These are phyloP conservation scores for Cantharis flavilabris DNA, from an alignment of 2,888 invertebrate genomes.

Conservation along the genomic window DNA sequence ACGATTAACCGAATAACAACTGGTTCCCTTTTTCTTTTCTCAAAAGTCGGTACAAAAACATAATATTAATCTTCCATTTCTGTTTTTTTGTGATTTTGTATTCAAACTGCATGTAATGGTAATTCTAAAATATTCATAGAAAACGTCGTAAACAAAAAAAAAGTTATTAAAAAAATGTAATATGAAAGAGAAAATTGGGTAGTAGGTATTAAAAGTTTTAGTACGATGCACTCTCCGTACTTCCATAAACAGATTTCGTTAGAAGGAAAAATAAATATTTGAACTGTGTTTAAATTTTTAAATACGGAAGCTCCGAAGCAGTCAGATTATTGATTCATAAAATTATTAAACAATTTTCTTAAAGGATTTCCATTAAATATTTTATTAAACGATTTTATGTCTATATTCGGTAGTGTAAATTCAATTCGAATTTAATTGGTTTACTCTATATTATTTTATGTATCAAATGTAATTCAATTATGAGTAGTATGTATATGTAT, in stretches of 20 bases:
- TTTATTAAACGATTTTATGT: not conserved
- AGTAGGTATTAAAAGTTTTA: not conserved
- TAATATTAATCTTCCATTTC: too few relatives aligned
- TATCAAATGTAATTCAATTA: not conserved
- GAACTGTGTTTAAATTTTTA: not conserved
- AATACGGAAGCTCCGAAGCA: not conserved
- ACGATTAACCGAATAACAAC: too few relatives aligned
- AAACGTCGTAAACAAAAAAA: not conserved
- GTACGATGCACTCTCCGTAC: not conserved
- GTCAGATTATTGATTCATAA: not conserved
- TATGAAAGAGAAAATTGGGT: not conserved
- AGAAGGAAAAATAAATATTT: not conserved
- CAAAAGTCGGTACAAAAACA: too few relatives aligned
- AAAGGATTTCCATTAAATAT: not conserved
- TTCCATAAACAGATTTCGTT: not conserved
- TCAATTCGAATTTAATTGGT: not conserved
- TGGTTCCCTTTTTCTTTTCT: too few relatives aligned
- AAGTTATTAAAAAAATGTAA: not conserved
- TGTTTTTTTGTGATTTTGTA: too few relatives aligned
- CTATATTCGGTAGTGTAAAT: not conserved
- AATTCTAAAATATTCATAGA: not conserved
- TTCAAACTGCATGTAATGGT: too few relatives aligned
- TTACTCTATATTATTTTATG: not conserved
- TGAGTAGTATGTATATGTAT: not conserved
- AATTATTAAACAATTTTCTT: not conserved